These are phyloP conservation scores for Baronia brevicornis DNA, from an alignment of 2,888 invertebrate species.

Conservation along the genomic window DNA sequence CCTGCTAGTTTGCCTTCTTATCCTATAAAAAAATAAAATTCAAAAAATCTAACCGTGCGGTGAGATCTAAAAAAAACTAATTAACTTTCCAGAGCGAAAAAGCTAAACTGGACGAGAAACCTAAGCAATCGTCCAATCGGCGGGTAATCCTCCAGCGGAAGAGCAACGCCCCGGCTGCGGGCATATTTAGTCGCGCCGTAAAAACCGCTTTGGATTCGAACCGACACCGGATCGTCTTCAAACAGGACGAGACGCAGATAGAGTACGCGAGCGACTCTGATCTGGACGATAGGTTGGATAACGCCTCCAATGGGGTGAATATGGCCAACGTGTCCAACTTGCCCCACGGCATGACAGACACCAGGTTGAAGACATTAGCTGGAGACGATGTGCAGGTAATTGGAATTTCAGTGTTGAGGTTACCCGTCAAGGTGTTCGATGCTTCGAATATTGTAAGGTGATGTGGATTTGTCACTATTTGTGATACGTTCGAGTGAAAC, in stretches of 20 bases:
- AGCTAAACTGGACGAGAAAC: slow-evolving; percentile 31
- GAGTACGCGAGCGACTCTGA: slow-evolving; percentile 44
- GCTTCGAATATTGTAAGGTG: too few relatives aligned
- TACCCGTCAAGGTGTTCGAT: too few relatives aligned
- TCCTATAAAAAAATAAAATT: too few relatives aligned
- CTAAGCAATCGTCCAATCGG: slow-evolving; percentile 36
- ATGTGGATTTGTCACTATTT: too few relatives aligned
- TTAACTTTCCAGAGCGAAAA: slow-evolving; percentile 22
- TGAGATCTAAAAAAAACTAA: too few relatives aligned
- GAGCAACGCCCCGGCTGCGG: slow-evolving; percentile 47
- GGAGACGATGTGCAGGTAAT: slow-evolving; percentile 65
- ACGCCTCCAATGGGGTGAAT: slow-evolving; percentile 24
- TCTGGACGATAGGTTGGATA: slow-evolving; percentile 28
- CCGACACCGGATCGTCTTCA: slow-evolving; percentile 24
- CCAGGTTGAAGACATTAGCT: slow-evolving; percentile 54
- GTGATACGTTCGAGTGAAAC: too few relatives aligned
- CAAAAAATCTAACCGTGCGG: too few relatives aligned
- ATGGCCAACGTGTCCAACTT: slow-evolving; percentile 46
- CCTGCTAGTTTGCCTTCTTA: too few relatives aligned
- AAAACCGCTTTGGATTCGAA: too few relatives aligned
- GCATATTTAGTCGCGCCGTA: slow-evolving; percentile 60
- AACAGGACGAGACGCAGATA: slow-evolving; percentile 36
- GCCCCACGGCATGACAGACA: slow-evolving; percentile 65
- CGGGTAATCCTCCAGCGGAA: slow-evolving; percentile 57
- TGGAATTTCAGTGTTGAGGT: too few relatives aligned